phyloP scores from a whole-genome alignment of 2,113 vertebrate species.

The Nothobranchius kuhntae region DNA sequence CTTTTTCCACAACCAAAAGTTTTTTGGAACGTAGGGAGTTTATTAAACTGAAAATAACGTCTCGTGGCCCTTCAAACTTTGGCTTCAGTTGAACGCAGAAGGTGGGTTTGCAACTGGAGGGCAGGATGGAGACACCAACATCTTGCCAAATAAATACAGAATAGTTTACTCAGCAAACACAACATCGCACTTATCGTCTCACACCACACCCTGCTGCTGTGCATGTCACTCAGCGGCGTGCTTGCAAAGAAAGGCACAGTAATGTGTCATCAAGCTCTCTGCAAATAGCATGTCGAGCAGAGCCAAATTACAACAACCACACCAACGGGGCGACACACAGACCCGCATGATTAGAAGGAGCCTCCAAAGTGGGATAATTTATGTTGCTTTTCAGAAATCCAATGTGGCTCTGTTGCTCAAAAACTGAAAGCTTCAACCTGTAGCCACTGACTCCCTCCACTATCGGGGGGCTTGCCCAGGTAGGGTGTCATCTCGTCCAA shows the following conservation, averaged over 20 bases:
- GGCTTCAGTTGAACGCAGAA: slow-evolving; percentile 8
- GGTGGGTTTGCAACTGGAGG: slow-evolving; percentile 4
- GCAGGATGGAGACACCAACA: slow-evolving; percentile 7
- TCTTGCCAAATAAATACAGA: slow-evolving; percentile 46
- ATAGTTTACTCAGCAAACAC: slow-evolving; percentile 51
- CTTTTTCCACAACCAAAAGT: slow-evolving; percentile 34
- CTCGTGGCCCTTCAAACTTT: slow-evolving; percentile 29
- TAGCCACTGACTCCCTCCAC: slow-evolving; percentile 13
- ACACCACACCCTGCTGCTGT: slow-evolving; percentile 64
- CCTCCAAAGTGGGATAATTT: slow-evolving; percentile 73
- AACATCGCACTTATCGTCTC: slow-evolving; percentile 59
- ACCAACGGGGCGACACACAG: slow-evolving; percentile 65
- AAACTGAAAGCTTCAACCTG: slow-evolving; percentile 29
- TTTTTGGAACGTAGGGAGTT: slow-evolving; percentile 30
- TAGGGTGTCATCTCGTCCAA: slow-evolving; percentile 28
- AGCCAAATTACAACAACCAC: slow-evolving; percentile 75
- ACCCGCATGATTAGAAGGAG: slow-evolving; percentile 79
- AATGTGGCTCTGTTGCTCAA: slow-evolving; percentile 49
- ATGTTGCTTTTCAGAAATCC: slow-evolving; percentile 65
- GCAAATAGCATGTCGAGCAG: slow-evolving; percentile 74
- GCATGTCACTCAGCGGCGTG: slow-evolving; percentile 37
- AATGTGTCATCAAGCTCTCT: slow-evolving; percentile 69
- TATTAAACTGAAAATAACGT: slow-evolving; percentile 24
- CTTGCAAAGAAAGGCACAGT: slow-evolving; percentile 46
- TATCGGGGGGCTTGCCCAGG: slow-evolving; percentile 28